Evolutionary conservation across 2,797 vertebrate genomes (phyloP).

Genomic region (Cryptoprocta ferox): DNA sequence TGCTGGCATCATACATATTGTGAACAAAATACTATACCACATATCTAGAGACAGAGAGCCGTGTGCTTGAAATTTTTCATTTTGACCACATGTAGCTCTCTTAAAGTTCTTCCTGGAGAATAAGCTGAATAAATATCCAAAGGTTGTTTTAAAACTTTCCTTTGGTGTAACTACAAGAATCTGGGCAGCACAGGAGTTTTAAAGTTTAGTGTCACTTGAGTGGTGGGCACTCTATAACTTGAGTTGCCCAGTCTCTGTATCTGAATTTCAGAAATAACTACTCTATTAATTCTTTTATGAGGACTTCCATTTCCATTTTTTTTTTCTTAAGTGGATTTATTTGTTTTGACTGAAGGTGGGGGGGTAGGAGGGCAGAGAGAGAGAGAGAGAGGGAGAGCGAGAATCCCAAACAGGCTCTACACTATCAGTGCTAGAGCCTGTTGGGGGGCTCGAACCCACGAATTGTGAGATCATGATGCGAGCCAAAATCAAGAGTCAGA

Average conservation of each 20-base stretch:
- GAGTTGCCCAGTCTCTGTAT: not conserved
- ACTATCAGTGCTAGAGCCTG: too few species aligned
- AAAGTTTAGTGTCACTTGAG: not conserved
- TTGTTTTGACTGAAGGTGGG: too few species aligned
- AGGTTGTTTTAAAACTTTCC: not conserved
- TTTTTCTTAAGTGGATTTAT: too few species aligned
- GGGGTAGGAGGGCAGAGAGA: too few species aligned
- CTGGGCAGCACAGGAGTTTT: not conserved
- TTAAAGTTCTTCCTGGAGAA: not conserved
- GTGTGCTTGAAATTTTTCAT: not conserved
- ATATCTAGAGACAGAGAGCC: not conserved
- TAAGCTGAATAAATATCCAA: not conserved
- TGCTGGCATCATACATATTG: not conserved
- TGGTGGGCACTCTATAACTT: too few species aligned
- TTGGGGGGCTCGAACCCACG: too few species aligned
- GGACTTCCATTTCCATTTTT: not conserved
- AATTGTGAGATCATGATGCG: too few species aligned
- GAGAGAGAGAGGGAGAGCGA: too few species aligned
- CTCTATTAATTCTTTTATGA: not conserved
- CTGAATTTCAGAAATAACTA: not conserved
- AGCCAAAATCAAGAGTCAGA: too few species aligned
- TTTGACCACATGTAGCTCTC: not conserved
- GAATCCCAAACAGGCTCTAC: too few species aligned
- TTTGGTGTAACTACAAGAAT: not conserved
- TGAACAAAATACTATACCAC: not conserved